Percentiles rank a stretch among this genome's conserved stretches.
Evolutionary conservation across 2,797 vertebrate genomes (phyloP).

Genomic region (Rhyacichthys aspro): DNA sequence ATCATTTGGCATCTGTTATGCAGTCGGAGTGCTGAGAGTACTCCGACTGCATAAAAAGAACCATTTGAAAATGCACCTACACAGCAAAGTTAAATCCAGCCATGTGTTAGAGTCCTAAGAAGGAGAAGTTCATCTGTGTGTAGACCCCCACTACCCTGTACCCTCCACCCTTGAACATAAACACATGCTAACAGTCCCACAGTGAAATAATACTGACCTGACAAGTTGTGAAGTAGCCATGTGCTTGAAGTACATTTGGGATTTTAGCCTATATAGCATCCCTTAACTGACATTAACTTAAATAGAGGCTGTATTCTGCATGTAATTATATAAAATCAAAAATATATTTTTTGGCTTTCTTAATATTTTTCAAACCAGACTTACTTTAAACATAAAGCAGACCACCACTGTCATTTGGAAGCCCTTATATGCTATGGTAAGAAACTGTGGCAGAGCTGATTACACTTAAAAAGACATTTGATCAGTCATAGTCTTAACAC

Average conservation of each 20-base stretch:
- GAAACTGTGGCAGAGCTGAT: constrained; percentile 11
- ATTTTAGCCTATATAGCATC: not conserved
- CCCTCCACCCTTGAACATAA: not conserved
- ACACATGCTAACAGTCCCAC: not conserved
- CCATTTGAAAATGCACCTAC: too few relatives aligned
- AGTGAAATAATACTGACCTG: not conserved
- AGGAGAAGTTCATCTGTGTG: not conserved
- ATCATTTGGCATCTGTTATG: too few relatives aligned
- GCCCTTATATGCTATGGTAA: not conserved
- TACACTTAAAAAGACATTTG: constrained; percentile 18
- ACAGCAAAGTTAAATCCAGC: too few relatives aligned
- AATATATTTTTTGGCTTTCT: too few relatives aligned
- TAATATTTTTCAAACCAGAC: not conserved
- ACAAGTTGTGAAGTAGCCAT: not conserved
- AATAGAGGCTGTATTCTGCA: not conserved
- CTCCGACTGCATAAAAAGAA: too few relatives aligned
- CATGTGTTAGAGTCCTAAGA: not conserved
- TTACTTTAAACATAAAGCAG: not conserved
- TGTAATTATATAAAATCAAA: too few relatives aligned
- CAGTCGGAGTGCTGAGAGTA: too few relatives aligned
- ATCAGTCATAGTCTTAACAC: constrained; percentile 20
- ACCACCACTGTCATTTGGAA: not conserved
- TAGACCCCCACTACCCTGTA: too few relatives aligned
- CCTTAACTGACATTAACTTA: not conserved
- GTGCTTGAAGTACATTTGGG: not conserved